These are phyloP conservation scores for Apogon talboti DNA, from an alignment of 2,797 vertebrate species.

Conservation along the genomic window DNA sequence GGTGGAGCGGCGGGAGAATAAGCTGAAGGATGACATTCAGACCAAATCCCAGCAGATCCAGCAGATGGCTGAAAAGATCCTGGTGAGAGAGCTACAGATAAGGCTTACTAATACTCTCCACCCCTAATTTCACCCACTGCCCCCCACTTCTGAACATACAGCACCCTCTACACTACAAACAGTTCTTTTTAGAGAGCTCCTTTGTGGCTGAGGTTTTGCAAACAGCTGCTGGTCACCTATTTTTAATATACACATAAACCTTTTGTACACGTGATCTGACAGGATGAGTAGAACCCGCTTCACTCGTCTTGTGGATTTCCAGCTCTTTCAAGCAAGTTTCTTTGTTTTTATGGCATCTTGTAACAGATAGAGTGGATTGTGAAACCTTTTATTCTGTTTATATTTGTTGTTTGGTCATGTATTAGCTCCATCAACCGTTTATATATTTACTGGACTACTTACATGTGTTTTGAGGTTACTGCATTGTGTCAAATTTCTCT, in stretches of 20 bases:
- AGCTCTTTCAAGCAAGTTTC: constrained; percentile 75
- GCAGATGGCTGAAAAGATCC: constrained; percentile 98
- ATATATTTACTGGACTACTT: neutral
- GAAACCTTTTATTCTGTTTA: constrained; percentile 7
- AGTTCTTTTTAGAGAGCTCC: constrained; percentile 28
- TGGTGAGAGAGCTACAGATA: constrained; percentile 84
- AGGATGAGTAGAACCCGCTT: constrained; percentile 68
- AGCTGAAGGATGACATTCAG: constrained; percentile 98
- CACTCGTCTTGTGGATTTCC: constrained; percentile 59
- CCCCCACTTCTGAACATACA: constrained; percentile 33
- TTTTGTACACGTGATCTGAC: constrained; percentile 19
- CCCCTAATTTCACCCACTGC: constrained; percentile 47
- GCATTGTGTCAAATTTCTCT: neutral
- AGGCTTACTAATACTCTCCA: constrained; percentile 65
- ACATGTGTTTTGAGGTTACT: constrained; percentile 16
- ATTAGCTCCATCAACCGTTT: neutral
- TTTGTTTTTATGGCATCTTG: neutral
- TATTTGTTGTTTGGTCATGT: neutral
- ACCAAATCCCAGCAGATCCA: constrained; percentile 98
- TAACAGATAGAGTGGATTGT: neutral
- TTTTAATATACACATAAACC: constrained; percentile 20
- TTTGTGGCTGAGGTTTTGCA: constrained; percentile 28
- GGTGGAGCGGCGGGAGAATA: constrained; percentile 95
- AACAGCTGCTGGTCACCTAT: constrained; percentile 14
- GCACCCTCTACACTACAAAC: constrained; percentile 20